Conservation (phyloP, 2,888 invertebrate species). For the Oxytorus armatus region DNA sequence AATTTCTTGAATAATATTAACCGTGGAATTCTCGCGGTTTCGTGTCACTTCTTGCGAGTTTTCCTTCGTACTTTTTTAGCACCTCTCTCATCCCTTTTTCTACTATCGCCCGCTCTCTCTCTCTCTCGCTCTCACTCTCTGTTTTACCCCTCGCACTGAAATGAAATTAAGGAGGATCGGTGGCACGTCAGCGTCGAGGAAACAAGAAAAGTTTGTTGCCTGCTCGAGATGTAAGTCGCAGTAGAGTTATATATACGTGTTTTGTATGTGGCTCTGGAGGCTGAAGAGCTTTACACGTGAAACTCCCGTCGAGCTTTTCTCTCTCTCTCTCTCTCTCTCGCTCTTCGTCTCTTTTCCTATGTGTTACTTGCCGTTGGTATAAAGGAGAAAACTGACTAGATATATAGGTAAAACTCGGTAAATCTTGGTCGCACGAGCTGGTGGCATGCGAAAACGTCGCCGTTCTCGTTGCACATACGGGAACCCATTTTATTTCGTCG, state of each 20-base stretch:
- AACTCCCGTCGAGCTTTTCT: conserved; percentile 44
- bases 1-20: conserved; percentile 68
- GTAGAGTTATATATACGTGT: conserved; percentile 21
- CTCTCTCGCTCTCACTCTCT: conserved; percentile 30
- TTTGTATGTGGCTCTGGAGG: conserved; percentile 8
- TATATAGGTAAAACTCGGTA: conserved; percentile 60
- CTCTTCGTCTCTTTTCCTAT: conserved; percentile 14
- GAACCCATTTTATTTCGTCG: conserved; percentile 22
- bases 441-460: conserved; percentile 53
- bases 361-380: conserved; percentile 27
- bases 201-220: conserved; percentile 79
- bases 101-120: no score
- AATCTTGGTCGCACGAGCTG: conserved; percentile 64
- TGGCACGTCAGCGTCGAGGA: conserved; percentile 77
- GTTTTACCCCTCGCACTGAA: conserved; percentile 54
- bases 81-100: conserved; percentile 30
- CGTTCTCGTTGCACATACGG: conserved; percentile 41
- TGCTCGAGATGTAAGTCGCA: conserved; percentile 53
- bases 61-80: conserved; percentile 5
- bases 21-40: conserved; percentile 59
- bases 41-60: conserved; percentile 21
- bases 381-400: conserved; percentile 21
- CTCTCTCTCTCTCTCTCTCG: conserved; percentile 9
- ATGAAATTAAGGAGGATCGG: conserved; percentile 82
- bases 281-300: conserved; percentile 38